A percentile compares a stretch with the other conserved stretches of the same genome.
Conservation (phyloP, 2,888 invertebrate species). For the Phyllotreta striolata region DNA sequence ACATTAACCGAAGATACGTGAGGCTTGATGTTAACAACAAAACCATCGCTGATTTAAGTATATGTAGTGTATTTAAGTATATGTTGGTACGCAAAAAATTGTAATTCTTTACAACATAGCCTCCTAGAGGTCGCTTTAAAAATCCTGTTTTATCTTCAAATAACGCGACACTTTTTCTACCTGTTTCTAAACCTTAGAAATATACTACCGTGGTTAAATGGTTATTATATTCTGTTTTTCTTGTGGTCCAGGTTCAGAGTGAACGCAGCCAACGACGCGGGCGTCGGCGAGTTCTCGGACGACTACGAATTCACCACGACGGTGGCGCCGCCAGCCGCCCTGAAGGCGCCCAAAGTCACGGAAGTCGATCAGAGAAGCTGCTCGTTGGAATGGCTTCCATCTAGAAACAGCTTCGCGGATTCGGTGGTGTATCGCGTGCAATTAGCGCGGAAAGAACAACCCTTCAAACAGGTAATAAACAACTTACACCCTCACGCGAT, state of each 20-base stretch:
- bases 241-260: slow-evolving; percentile 68
- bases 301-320: slow-evolving; percentile 75
- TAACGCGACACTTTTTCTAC: no score
- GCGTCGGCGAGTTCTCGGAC: slow-evolving; percentile 80
- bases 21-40: no score
- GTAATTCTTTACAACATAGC: no score
- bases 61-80: no score
- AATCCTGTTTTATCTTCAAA: no score
- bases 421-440: slow-evolving; percentile 80
- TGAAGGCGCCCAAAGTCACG: slow-evolving; percentile 74
- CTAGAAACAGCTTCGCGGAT: slow-evolving; percentile 68
- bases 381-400: slow-evolving; percentile 72
- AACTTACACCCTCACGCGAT: slow-evolving; percentile 9
- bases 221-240: not conserved
- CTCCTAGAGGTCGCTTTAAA: no score
- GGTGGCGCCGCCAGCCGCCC: slow-evolving; percentile 81
- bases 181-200: no score
- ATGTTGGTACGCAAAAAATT: no score
- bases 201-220: no score
- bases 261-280: slow-evolving; percentile 85
- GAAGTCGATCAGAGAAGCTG: slow-evolving; percentile 66
- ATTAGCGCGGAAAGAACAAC: slow-evolving; percentile 68
- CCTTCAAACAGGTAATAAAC: slow-evolving; percentile 69
- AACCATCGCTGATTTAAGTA: no score
- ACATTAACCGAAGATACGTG: no score